Evolutionary conservation across 2,888 invertebrate species (phyloP).

Genomic region (Helleia helle): DNA sequence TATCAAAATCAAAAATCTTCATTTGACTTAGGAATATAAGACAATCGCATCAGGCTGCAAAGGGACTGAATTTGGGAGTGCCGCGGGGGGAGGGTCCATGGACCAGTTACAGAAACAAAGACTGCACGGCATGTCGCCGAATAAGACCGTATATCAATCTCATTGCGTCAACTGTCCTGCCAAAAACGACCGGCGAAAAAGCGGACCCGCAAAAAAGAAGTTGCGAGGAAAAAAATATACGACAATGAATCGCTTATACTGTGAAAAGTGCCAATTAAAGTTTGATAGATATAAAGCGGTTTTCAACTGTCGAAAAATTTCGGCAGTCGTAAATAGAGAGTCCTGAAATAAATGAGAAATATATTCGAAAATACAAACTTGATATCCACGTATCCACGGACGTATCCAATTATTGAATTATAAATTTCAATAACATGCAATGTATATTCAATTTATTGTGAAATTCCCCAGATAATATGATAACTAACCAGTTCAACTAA

Average conservation of each 20-base stretch:
- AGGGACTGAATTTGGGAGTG: conserved; percentile 46
- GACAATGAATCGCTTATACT: conserved; percentile 67
- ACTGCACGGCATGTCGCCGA: conserved; percentile 63
- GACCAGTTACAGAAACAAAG: conserved; percentile 69
- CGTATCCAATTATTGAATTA: too few relatives aligned
- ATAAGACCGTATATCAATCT: conserved; percentile 69
- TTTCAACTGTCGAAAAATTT: conserved; percentile 20
- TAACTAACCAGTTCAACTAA: too few relatives aligned
- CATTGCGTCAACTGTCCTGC: conserved; percentile 60
- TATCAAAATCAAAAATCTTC: too few relatives aligned
- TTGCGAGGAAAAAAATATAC: conserved; percentile 49
- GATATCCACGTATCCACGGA: too few relatives aligned
- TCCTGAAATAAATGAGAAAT: not conserved
- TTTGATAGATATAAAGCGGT: conserved; percentile 60
- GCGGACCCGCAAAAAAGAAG: conserved; percentile 47
- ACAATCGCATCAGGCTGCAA: conserved; percentile 57
- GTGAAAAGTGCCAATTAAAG: conserved; percentile 72
- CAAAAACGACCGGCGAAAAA: conserved; percentile 66
- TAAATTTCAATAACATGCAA: too few relatives aligned
- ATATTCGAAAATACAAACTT: not conserved
- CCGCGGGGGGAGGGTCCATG: conserved; percentile 28
- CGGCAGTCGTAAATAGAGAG: conserved; percentile 20
- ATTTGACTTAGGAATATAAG: conserved; percentile 50
- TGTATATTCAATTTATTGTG: too few relatives aligned
- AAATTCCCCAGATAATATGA: too few relatives aligned